A percentile compares a stretch with the other conserved stretches of the same genome.
These are phyloP conservation scores for Neomonachus schauinslandi DNA, from an alignment of 2,113 vertebrate species.

Conservation along the genomic window DNA sequence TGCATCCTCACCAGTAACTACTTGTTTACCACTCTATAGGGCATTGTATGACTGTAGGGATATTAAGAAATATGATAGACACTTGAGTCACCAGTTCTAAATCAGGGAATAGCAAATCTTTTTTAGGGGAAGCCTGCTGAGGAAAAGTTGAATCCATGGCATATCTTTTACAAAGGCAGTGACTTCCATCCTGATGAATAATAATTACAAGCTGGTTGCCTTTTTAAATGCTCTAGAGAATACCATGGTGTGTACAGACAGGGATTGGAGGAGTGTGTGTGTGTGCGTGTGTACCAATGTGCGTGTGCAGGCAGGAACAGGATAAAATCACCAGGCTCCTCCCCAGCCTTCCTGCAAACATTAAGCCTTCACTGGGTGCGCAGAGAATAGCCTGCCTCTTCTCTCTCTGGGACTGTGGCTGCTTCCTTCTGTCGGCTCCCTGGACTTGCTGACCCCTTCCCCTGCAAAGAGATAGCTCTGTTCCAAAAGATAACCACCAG, in stretches of 20 bases:
- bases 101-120: not conserved
- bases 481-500: constrained; percentile 62
- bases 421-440: constrained; percentile 2
- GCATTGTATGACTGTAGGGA: not conserved
- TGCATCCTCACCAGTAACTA: not conserved
- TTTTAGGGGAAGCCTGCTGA: constrained; percentile 37
- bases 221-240: constrained; percentile 24
- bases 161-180: not conserved
- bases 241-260: not conserved
- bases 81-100: not conserved
- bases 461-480: not conserved
- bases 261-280: not conserved
- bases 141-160: not conserved
- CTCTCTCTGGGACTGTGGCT: not conserved
- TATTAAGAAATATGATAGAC: not conserved
- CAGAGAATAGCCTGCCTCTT: not conserved
- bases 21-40: not conserved
- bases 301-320: not conserved
- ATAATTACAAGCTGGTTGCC: not conserved
- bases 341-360: not conserved
- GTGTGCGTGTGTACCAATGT: not conserved
- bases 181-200: not conserved
- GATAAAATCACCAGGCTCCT: not conserved
- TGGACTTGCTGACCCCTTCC: not conserved
- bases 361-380: not conserved